Percentiles rank a stretch among this genome's conserved stretches.
Evolutionary conservation across 2,797 vertebrate genomes (phyloP).

Genomic region (Vireo griseus): DNA sequence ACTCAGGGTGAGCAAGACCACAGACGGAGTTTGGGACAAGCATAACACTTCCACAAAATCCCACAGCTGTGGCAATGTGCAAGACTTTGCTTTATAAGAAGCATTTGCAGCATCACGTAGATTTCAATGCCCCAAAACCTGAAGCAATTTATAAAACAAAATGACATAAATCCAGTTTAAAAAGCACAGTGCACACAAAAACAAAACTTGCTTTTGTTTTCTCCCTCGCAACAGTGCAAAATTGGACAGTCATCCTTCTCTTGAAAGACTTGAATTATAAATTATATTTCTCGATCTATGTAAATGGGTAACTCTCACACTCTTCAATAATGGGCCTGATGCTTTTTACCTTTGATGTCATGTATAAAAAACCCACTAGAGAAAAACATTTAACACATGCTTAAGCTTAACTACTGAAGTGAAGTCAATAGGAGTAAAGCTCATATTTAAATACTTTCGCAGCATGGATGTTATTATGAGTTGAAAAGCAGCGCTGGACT

Average conservation of each 20-base stretch:
- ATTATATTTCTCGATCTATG: conserved; percentile 2
- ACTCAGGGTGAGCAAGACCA: neutral
- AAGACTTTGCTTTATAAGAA: neutral
- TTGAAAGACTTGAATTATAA: conserved; percentile 25
- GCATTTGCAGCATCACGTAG: neutral
- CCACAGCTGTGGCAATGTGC: neutral
- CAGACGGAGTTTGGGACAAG: neutral
- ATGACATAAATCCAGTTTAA: neutral
- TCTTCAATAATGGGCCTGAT: neutral
- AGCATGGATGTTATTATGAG: neutral
- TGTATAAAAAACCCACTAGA: neutral
- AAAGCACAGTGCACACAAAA: neutral
- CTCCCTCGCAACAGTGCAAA: neutral
- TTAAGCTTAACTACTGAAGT: neutral
- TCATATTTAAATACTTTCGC: neutral
- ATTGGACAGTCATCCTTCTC: neutral
- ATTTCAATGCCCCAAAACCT: neutral
- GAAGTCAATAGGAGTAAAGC: neutral
- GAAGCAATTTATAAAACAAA: neutral
- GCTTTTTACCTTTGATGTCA: neutral
- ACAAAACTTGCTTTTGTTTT: neutral
- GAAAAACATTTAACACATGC: neutral
- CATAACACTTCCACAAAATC: neutral
- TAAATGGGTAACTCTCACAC: neutral
- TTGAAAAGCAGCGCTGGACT: neutral